Base-by-base conservation (phyloP, 1,140 invertebrate species). In the Ceratosolen fusciceps region DNA sequence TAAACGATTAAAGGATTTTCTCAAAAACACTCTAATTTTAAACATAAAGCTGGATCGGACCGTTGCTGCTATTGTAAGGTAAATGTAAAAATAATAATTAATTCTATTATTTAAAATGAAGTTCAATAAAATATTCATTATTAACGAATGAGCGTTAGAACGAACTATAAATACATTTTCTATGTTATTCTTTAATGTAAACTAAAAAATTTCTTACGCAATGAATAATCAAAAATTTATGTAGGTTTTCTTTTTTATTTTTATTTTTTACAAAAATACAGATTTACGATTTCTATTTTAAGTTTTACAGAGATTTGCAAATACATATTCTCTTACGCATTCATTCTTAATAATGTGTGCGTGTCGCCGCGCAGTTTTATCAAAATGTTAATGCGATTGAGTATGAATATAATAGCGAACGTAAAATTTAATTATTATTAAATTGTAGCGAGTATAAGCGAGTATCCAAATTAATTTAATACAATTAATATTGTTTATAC, bases 251-350 rank as follows among this genome's bases (percentile, higher is more conserved):
- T n/a, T 81, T 83, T 84, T 83, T 83, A 84, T 84, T 83, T 84
- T n/a, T n/a, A n/a, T n/a, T n/a, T 62, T 85, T 86, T 86, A 86
- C 84, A 86, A 86, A 86, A 86, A 86, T 86, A 86, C 84, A 86
- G 82, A 83, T 84, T 84, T 84, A 81, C 82, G 76, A 80, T 71
- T 79, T 43, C 37, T 74, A 79, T 58, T 24, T 58, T n/a, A 68
- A 79, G 77, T 72, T 29, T 79, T 49, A 47, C 24, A 73, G 58
- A 39, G 14, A 72, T 68, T 79, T 67, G 29, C 31, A 74, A 79
- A 73, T 70, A 54, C 10, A 54, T 37, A 79, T 60, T 39, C 52
- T 49, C 39, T 37, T 29, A 31, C 43, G 9, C 54, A 60, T 80
- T 58, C 37, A 43, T 26, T 79, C 58, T 54, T 19, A 65, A 52